Percentiles rank a stretch among this genome's conserved stretches.
phyloP scores from a whole-genome alignment of 2,888 invertebrate genomes.

The Neoitamus cyanurus region DNA sequence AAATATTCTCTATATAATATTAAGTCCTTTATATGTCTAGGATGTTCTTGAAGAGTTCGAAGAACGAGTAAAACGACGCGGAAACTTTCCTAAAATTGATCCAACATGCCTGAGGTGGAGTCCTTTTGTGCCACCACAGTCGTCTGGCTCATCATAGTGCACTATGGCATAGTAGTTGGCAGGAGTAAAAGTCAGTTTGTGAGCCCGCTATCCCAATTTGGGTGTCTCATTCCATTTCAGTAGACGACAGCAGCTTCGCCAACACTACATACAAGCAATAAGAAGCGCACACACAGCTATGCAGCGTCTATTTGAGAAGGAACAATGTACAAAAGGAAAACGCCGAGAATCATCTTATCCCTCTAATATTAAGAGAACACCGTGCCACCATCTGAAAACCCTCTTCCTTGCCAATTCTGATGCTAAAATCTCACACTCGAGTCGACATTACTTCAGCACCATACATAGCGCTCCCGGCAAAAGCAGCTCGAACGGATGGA shows the following conservation, averaged over 20 bases:
- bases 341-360: constrained; percentile 40
- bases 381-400: constrained; percentile 4
- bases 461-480: background rate
- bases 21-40: constrained; percentile 66
- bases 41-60: constrained; percentile 94
- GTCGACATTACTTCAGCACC: constrained; percentile 32
- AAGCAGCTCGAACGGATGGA: background rate
- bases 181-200: constrained; percentile 37
- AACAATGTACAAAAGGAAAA: constrained; percentile 36
- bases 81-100: constrained; percentile 89
- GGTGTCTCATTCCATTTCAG: background rate
- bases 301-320: background rate
- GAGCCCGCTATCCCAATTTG: background rate
- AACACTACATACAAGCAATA: constrained; percentile 25
- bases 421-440: constrained; percentile 3
- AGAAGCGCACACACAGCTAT: background rate
- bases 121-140: constrained; percentile 74
- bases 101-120: constrained; percentile 89
- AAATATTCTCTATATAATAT: background rate
- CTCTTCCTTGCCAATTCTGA: background rate
- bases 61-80: constrained; percentile 81
- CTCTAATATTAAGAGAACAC: background rate
- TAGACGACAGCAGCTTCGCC: constrained; percentile 4
- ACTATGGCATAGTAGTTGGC: constrained; percentile 27
- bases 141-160: constrained; percentile 51